Base-by-base conservation (phyloP, 2,797 vertebrate species). In the Myotis pilosus region DNA sequence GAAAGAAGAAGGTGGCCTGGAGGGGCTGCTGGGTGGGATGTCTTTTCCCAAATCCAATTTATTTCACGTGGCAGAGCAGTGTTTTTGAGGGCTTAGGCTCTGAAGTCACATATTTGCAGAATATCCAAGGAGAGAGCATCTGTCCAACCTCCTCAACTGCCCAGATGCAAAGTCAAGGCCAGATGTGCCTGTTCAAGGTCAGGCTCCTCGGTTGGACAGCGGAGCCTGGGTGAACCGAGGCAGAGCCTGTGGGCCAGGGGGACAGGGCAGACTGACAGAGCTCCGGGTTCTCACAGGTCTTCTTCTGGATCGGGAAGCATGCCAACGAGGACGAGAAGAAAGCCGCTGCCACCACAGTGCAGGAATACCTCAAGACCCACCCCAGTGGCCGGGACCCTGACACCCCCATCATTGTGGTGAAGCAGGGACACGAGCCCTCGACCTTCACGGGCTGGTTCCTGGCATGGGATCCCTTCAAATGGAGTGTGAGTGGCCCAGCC, bases 401-500 rank as follows among this genome's bases (percentile, higher is more conserved):
- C 28, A 99, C 99, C 2, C 98, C 99, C 92, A 98, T 99, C 92
- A 94, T 99, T 0, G 96, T 99, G 95, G 98, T 99, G 97, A 99
- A 99, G 95, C 99, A 99, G 97, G 99, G 98, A 47, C 94, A 98
- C 0, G 99, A 99, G 95, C 99, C 99, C 6, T 98, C 99, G 3
- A 99, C 98, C 9, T 99, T 99, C 97, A 99, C 99, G 0, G 99
- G 99, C 95, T 99, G 99, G 99, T 99, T 99, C 95, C 92, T 98
- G 44, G 99, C 99, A 23, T 99, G 99, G 99, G 98, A 99, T 55
- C 98, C 98, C 93, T 98, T 98, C 91, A 98, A 95, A 95, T 99
- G 99, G 99, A 98, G 81, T 0, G 99, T 99, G 98, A 98, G 98
- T 98, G 75, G 71, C 22, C 11, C 9, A 8, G n/a, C 53, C 38